Evolutionary conservation across 2,797 vertebrate genomes (phyloP).

Genomic region (Yasuhikotakia modesta): DNA sequence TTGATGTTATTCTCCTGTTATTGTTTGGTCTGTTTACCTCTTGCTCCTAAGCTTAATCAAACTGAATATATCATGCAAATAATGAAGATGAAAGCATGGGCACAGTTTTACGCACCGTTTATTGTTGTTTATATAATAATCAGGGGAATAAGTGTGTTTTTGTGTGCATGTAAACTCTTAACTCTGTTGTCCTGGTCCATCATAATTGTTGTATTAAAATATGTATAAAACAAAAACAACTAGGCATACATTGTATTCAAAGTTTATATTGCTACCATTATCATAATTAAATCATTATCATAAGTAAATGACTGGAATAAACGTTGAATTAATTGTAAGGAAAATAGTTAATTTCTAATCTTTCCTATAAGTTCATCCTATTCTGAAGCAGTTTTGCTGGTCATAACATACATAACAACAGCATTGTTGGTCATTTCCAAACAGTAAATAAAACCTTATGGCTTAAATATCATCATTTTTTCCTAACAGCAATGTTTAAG

Average conservation of each 20-base stretch:
- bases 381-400: too few relatives aligned
- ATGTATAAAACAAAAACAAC: background rate
- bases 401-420: too few relatives aligned
- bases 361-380: too few relatives aligned
- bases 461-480: background rate
- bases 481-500: background rate
- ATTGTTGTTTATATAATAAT: conserved; percentile 2
- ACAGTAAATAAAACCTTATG: too few relatives aligned
- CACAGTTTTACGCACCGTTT: conserved; percentile 14
- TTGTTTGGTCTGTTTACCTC: background rate
- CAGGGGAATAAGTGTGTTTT: conserved; percentile 2
- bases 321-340: too few relatives aligned
- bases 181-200: background rate
- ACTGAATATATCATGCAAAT: conserved; percentile 34
- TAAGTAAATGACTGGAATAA: too few relatives aligned
- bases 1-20: conserved; percentile 15
- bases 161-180: conserved; percentile 33
- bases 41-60: background rate
- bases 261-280: too few relatives aligned
- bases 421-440: too few relatives aligned
- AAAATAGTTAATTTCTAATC: too few relatives aligned
- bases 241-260: too few relatives aligned
- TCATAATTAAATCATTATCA: too few relatives aligned
- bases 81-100: conserved; percentile 38
- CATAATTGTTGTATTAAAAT: conserved; percentile 20